phyloP scores from a whole-genome alignment of 2,888 invertebrate genomes.

The Phortica magna region DNA sequence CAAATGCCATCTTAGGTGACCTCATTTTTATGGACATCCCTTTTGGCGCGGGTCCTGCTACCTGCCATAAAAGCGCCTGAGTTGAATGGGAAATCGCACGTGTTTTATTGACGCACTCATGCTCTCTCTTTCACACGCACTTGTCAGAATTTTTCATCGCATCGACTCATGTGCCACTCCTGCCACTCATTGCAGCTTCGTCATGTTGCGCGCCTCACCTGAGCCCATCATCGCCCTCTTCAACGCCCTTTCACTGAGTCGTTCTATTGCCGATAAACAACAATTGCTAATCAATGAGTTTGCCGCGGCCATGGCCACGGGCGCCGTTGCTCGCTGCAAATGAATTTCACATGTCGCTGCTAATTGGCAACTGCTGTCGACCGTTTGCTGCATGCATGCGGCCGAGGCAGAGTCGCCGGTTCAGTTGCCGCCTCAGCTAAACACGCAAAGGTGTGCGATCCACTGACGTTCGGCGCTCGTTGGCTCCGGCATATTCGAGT shows the following conservation, averaged over 20 bases:
- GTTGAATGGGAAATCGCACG: no score
- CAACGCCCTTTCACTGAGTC: neutral
- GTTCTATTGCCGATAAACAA: slow-evolving; percentile 18
- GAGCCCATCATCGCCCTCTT: neutral
- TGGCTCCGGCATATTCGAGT: slow-evolving; percentile 23
- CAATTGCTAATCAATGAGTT: slow-evolving; percentile 16
- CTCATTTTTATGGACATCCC: no score
- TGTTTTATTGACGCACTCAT: no score
- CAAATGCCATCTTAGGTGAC: no score
- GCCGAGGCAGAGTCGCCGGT: no score
- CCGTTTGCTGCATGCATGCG: slow-evolving; percentile 31
- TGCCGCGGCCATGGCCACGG: neutral
- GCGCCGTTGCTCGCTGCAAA: slow-evolving; percentile 50
- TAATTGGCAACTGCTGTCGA: slow-evolving; percentile 71
- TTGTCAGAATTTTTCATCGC: no score
- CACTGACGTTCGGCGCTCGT: slow-evolving; percentile 45
- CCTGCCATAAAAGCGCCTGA: no score
- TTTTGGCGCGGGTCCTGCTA: no score
- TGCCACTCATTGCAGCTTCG: no score
- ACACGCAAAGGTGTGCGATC: neutral
- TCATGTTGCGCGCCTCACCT: no score
- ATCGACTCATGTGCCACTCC: no score
- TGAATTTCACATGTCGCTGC: slow-evolving; percentile 71
- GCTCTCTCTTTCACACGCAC: no score
- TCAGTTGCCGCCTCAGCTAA: slow-evolving; percentile 19